Evolutionary conservation across 2,113 vertebrate species (phyloP), one percentile per base, ranked within the genome.

Genomic region (Platanista minor): DNA sequence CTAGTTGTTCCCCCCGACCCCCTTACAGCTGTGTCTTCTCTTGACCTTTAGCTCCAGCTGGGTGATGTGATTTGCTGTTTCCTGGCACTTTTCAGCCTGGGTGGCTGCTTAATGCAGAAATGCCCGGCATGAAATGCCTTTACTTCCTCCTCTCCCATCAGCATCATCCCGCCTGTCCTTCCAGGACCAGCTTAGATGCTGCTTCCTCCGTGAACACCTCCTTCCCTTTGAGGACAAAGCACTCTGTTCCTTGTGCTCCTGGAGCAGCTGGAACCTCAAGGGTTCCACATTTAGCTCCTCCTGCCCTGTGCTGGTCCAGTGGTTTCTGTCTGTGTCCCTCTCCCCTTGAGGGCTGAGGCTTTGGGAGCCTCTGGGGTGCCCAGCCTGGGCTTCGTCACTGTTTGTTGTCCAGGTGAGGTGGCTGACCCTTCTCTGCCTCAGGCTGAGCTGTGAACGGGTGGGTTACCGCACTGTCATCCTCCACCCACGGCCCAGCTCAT

Each of bases 391-490:
- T 75, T 33, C 2, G 1, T 7, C 25, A 3, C 43, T 31, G 90
- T 88, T 87, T 78, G 72, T 74, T 61, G 43, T 77, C 23, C 33
- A 74, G 89, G 81, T 94, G 83, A 95, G 95, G 90, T 36, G 54
- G 17, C 54, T 8, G 36, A 59, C 64, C 62, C 67, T 80, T 91
- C 67, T 78, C 91, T 67, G 54, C 33, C 75, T 93, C 0, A 0
- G 74, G 46, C 62, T 71, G 93, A 43, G 71, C 78, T 86, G 93
- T 81, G 85, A 87, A 88, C 46, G 7, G 23, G 69, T 59, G 78
- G 61, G n/a, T 90, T 31, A 94, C 86, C 49, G 5, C 64, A 67
- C 54, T 12, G 86, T 71, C 57, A 75, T 75, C 54, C 74, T 46
- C 84, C 31, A 9, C 69, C 90, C 21, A 36, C 74, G 18, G 0